A percentile compares a stretch with the other conserved stretches of the same genome.
These are phyloP conservation scores for Drosophila eohydei DNA, from an alignment of 2,888 invertebrate species.

Conservation along the genomic window DNA sequence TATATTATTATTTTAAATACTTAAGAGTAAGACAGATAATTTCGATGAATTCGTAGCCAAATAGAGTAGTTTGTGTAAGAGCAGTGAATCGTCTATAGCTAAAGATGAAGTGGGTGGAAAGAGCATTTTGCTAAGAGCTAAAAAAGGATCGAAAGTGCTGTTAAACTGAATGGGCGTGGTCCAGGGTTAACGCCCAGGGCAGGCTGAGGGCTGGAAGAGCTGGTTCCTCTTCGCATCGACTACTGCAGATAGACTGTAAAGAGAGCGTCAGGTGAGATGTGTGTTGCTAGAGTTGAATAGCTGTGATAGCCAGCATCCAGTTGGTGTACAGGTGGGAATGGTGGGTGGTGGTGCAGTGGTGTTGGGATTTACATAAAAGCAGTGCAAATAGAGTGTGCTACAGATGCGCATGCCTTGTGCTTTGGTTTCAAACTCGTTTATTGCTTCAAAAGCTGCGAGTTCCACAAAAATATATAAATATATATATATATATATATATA, in stretches of 20 bases:
- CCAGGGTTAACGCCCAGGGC: constrained; percentile 56
- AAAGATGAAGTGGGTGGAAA: constrained; percentile 28
- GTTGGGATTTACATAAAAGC: constrained; percentile 49
- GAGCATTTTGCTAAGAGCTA: constrained; percentile 45
- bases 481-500: constrained; percentile 3
- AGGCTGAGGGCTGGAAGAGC: constrained; percentile 59
- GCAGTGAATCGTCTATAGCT: constrained; percentile 26
- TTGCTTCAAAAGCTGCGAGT: constrained; percentile 45
- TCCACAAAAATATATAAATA: constrained; percentile 2
- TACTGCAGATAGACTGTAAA: constrained; percentile 77
- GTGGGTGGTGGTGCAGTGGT: constrained; percentile 16
- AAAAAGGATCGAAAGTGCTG: constrained; percentile 39
- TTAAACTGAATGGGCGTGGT: constrained; percentile 53
- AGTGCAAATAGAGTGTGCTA: constrained; percentile 54
- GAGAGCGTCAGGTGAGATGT: constrained; percentile 73
- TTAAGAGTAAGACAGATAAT: constrained; percentile 59
- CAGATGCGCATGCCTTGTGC: constrained; percentile 74
- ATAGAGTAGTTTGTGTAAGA: constrained; percentile 1
- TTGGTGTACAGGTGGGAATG: constrained; percentile 13
- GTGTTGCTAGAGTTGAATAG: constrained; percentile 36
- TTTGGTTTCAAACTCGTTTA: constrained; percentile 55
- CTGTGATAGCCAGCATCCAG: constrained; percentile 35
- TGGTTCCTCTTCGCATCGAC: constrained; percentile 55
- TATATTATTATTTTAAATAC: constrained; percentile 62
- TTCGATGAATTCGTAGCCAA: constrained; percentile 47